phyloP scores from a whole-genome alignment of 2,888 invertebrate species.

The Ashinkailepas kermadecensis region DNA sequence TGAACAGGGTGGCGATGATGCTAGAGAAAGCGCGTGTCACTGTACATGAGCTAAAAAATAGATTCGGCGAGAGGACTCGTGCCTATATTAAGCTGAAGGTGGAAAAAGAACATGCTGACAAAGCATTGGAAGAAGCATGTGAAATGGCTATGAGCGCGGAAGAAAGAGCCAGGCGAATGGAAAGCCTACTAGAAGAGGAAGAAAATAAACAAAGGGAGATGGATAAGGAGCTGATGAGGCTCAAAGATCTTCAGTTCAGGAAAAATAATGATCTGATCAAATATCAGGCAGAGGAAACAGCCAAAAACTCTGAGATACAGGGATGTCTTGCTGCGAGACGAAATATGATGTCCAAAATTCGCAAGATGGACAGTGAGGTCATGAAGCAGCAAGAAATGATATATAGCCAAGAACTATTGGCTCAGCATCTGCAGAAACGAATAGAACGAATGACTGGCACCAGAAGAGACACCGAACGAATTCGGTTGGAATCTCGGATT shows the following conservation, averaged over 20 bases:
- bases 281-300: background rate
- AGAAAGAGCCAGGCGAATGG: background rate
- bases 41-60: background rate
- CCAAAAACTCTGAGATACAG: background rate
- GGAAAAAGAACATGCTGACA: background rate
- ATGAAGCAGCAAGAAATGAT: constrained; percentile 18
- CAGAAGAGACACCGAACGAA: background rate
- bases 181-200: background rate
- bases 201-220: background rate
- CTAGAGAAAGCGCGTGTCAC: background rate
- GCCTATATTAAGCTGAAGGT: background rate
- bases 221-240: background rate
- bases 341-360: background rate
- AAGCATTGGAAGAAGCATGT: background rate
- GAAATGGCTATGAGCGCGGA: constrained; percentile 15
- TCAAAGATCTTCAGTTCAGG: background rate
- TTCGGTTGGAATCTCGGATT: background rate
- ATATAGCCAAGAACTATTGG: background rate
- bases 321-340: background rate
- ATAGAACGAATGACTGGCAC: constrained; percentile 2
- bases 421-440: constrained; percentile 3
- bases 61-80: background rate
- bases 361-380: background rate
- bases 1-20: background rate
- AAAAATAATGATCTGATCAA: constrained; percentile 1